Percentiles rank a stretch among this genome's conserved stretches.
phyloP scores from a whole-genome alignment of 2,113 vertebrate genomes.

The chimpanzee (Pan troglodytes) region NHGRI_mPanTro3-v2.1_pri NC_086015.1:106066501-106067000 shows the following conservation, averaged over 20 bases:
- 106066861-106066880: not conserved
- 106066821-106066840: not conserved
- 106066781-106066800: not conserved
- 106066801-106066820: not conserved
- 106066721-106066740: not conserved
- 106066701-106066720: not conserved
- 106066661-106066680: constrained; percentile 46
- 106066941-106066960: constrained; percentile 65
- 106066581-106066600: constrained; percentile 58
- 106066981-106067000: not conserved
- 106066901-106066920: constrained; percentile 57
- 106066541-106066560: constrained; percentile 62
- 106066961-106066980: not conserved
- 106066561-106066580: constrained; percentile 59
- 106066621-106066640: not conserved
- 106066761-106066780: not conserved
- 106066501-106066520: constrained; percentile 57
- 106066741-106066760: constrained; percentile 21
- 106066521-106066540: constrained; percentile 32
- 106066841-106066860: not conserved
- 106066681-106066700: constrained; percentile 51
- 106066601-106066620: not conserved
- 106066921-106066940: not conserved
- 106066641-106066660: constrained; percentile 27
- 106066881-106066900: constrained; percentile 29